Evolutionary conservation across 2,888 invertebrate species (phyloP), one percentile per base, ranked within the genome.

Genomic region (Xestia ashworthii): DNA sequence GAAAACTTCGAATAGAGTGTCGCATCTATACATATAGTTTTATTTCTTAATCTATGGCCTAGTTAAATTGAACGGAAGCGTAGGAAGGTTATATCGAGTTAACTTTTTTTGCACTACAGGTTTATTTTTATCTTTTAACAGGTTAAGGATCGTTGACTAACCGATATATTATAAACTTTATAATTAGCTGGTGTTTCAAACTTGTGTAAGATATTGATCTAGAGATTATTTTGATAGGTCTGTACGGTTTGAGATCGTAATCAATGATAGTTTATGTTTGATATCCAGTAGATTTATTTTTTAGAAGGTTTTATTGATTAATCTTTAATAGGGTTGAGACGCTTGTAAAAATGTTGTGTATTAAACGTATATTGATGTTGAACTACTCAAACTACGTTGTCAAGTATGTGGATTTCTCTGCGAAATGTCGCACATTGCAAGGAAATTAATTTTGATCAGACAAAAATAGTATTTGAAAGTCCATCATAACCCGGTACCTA

Each of bases 61-160:
- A 64, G n/a, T 41, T 64, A n/a, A 64, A 44, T 41, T 64, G 41
- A 64, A 44, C n/a, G 64, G 64, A 64, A 44, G 41, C 41, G 41
- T 64, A 41, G 64, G 3, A 14, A 41, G 41, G n/a, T 64, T 2
- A 1, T 22, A 41, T 64, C 11, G 22, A 22, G 22, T 64, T n/a
- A 5, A 64, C 5, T 64, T 64, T 64, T 38, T 41, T 41, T 44
- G 5, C 41, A 64, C 22, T 22, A 64, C 3, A n/a, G 8, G 41
- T 41, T 41, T 12, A n/a, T 14, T 65, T 64, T 65, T 44, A n/a
- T n/a, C 41, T n/a, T 14, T 5, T n/a, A 41, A 65, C n/a, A 44
- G n/a, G 8, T n/a, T 14, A 5, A 5, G 14, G 12, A n/a, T n/a
- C n/a, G 12, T 41, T n/a, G 12, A 41, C 38, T 22, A 19, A 60